phyloP scores from a whole-genome alignment of 2,888 invertebrate species.

The Cheilosia variabilis region DNA sequence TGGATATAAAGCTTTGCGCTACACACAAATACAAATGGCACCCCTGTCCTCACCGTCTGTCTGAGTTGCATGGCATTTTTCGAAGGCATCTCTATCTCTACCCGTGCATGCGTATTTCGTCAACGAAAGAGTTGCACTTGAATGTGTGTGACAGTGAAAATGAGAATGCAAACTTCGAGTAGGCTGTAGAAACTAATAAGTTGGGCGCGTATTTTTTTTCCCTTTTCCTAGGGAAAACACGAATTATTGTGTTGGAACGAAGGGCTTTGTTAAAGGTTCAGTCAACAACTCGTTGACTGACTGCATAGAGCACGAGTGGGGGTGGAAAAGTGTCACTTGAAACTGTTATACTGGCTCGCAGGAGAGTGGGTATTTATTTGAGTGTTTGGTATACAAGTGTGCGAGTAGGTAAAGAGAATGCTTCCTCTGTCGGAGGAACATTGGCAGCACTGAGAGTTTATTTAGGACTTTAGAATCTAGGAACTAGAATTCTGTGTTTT shows the following conservation, averaged over 20 bases:
- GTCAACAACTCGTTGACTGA: conserved; percentile 7
- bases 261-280: conserved; percentile 4
- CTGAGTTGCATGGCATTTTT: not conserved
- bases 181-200: not conserved
- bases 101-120: conserved; percentile 42
- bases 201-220: not conserved
- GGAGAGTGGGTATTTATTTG: not conserved
- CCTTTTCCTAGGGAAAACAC: not conserved
- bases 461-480: no score
- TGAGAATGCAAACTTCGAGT: conserved; percentile 15
- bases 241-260: no score
- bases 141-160: conserved; percentile 38
- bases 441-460: no score
- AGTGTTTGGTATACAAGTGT: no score
- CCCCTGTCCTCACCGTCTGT: not conserved
- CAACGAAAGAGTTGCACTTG: conserved; percentile 28
- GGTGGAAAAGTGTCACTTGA: not conserved
- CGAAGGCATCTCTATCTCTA: conserved; percentile 4
- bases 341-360: conserved; percentile 15
- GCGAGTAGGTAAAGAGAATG: no score
- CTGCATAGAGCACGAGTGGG: not conserved
- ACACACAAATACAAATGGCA: not conserved
- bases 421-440: no score
- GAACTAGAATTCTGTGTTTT: no score
- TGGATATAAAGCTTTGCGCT: conserved; percentile 26